Evolutionary conservation across 1,140 invertebrate genomes (phyloP), one percentile per base, ranked within the genome.

Genomic region (Drosophila guanche): DNA sequence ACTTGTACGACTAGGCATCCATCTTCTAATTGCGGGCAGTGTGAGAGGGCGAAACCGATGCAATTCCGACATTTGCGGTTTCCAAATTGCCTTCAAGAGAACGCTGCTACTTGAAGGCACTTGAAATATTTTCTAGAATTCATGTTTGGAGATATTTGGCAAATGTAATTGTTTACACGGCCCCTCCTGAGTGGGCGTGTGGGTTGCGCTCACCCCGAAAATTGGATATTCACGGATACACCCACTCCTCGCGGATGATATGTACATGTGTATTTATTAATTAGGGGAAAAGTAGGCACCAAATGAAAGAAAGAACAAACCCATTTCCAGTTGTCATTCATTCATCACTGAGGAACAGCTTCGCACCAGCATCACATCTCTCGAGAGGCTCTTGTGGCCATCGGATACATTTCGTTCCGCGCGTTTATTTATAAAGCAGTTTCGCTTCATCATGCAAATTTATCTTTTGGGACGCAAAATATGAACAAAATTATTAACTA

Each of bases 281-380:
- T 69, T 56, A 67, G 48, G 55, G 29, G 42, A 45, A 67, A 45
- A 55, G 40, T 29, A 55, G 40, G 46, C 42, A 3, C 27, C 41
- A 45, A 12, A 8, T 29, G 60, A 70, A 62, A 60, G 48, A 71
- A 37, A 68, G 16, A 37, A 40, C 60, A 22, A 20, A 20, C 16
- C 16, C 16, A 51, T 60, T 69, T 86, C 53, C 80, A 84, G 81
- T 86, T 84, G 80, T 86, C 80, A 66, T 84, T 86, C 81, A 84
- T 86, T 84, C 80, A 84, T 84, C 81, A 68, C 60, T 7, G 12
- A 22, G 33, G 20, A 27, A 43, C 16, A 23, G 40, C 33, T 48
- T 33, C 40, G 41, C 10, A 16, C 20, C 37, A 52, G 59, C 51
- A 65, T 12, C 10, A 10, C 16, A 20, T 20, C 16, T 29, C 62